These are phyloP conservation scores for Macropus fuliginosus DNA, from an alignment of 2,797 vertebrate species.

Conservation along the genomic window DNA sequence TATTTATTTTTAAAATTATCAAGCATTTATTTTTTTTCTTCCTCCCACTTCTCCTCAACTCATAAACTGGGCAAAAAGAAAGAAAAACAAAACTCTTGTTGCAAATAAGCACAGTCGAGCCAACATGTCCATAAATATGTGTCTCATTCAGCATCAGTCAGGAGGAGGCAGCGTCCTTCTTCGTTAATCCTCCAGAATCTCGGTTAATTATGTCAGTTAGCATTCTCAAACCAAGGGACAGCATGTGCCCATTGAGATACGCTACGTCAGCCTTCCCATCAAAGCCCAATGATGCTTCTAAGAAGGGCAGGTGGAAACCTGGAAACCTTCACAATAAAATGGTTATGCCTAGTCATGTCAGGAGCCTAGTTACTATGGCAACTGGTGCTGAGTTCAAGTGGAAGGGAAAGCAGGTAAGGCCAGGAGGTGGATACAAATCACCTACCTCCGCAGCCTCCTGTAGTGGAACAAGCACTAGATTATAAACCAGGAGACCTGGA, in stretches of 20 bases:
- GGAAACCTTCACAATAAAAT: background rate
- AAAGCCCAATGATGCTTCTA: background rate
- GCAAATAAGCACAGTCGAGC: background rate
- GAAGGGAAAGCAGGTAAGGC: background rate
- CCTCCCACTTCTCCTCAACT: background rate
- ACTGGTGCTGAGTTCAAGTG: background rate
- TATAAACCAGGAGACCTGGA: background rate
- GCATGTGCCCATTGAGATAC: background rate
- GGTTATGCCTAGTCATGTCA: background rate
- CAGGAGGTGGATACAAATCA: background rate
- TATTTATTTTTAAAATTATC: background rate
- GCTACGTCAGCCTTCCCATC: background rate
- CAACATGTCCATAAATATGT: background rate
- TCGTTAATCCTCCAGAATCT: background rate
- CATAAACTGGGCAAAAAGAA: background rate
- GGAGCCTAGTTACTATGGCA: background rate
- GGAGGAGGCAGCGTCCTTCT: background rate
- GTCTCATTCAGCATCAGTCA: background rate
- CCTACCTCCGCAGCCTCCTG: background rate
- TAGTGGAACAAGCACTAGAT: background rate
- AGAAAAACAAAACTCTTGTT: background rate
- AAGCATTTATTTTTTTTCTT: background rate
- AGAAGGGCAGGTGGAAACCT: background rate
- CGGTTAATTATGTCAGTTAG: background rate
- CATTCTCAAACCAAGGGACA: background rate